Base-by-base conservation (phyloP, 2,797 vertebrate species). In the Neosalanx taihuensis region DNA sequence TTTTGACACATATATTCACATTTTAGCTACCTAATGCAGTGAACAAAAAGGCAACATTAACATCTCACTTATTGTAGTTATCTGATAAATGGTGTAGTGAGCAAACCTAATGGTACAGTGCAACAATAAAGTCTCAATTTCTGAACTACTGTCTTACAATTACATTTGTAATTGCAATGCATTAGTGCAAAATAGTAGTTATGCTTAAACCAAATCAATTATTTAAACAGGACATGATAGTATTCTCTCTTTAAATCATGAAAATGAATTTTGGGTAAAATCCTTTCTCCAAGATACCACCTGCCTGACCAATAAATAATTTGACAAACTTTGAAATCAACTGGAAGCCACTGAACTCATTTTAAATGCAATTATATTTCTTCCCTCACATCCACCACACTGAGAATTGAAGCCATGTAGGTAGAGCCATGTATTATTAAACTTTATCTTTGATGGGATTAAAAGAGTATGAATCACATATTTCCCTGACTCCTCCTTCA, bases 221-320 rank as follows among this genome's bases (percentile, higher is more conserved):
- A 72, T 33, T 65, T 62, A 72, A 76, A 76, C 71, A 76, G 65
- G 46, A 56, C 73, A 74, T n/a, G 72, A 76, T 73, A 78, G 73
- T 76, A 76, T 69, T 76, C 49, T 78, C 61, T 30, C 41, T 35
- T 73, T 71, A 68, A 46, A 62, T 53, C 64, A 61, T 57, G 70
- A 69, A 70, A 73, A 69, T 59, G 63, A 69, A 73, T 77, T 77
- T 68, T 59, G 35, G 71, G 64, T 64, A 65, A 71, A 77, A 78
- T 73, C 57, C 58, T 69, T 71, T 75, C 74, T 71, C 69, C 64
- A 57, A 37, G 33, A 51, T 71, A 72, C 68, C 73, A 68, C 67
- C 64, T 31, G 71, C 71, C 73, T 68, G 53, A 64, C 74, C 75
- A 78, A 81, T 81, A 78, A 78, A 78, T 78, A 72, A 78, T 73